Base-by-base conservation (phyloP, 1,140 invertebrate genomes). In the Calephelis nemesis region DNA sequence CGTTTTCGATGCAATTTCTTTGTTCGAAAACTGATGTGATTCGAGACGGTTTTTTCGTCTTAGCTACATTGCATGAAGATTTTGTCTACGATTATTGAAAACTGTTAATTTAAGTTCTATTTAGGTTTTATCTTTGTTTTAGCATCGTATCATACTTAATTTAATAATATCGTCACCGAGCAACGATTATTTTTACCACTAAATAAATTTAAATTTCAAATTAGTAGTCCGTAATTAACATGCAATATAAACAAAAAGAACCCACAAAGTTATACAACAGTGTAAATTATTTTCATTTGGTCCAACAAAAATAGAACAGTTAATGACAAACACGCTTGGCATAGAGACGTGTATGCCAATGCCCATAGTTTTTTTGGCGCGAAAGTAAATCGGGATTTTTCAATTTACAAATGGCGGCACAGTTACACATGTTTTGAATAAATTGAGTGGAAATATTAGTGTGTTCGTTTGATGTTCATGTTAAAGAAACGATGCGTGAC, bases 291-390 rank as follows among this genome's bases (percentile, higher is more conserved):
- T 84, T 85, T 79, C 70, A 78, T 83, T 84, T 79, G 72, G 73
- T 68, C 71, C 49, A 73, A 77, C 79, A 74, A 84, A 87, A 87
- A 87, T 87, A 87, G 83, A 89, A 78, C 83, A 89, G 87, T 89
- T 68, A 78, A 77, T 75, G 79, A 74, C 74, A 68, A 74, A 74
- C 77, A 67, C 74, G 73, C 76, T 75, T 63, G 75, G 70, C 71
- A 79, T 65, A 65, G 67, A 69, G 81, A 85, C 83, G 82, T 78
- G 67, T 69, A 74, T 65, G 74, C 62, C 50, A 65, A 65, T 74
- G 73, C 66, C 67, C 66, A 69, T 69, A 70, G 70, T 65, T 52
- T 60, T 69, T 30, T 78, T 76, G 76, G 79, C 83, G 87, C 73
- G 83, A 81, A 81, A 81, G 39, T 67, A 11, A 69, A 69, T 66